A percentile compares a stretch with the other conserved stretches of the same genome.
These are phyloP conservation scores for Drosophila pallidifrons DNA, from an alignment of 1,140 invertebrate species.

Conservation along the genomic window DNA sequence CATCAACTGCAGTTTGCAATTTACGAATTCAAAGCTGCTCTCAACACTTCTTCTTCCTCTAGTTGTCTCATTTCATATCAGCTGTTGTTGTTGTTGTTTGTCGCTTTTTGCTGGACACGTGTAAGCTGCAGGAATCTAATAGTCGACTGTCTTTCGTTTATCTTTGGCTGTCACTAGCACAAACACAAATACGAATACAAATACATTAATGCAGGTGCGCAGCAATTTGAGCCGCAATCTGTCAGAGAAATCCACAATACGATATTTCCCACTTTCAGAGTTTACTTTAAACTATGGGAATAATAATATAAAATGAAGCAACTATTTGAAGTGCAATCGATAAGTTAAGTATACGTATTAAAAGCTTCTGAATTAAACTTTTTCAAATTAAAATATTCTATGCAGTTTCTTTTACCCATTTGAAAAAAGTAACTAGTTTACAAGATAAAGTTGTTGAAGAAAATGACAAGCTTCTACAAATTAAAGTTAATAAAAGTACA, in stretches of 20 bases:
- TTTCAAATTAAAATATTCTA: too few species aligned
- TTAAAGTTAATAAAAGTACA: too few species aligned
- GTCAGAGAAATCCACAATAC: neutral
- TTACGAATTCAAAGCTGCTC: constrained; percentile 10
- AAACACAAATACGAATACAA: neutral
- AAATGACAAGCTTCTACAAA: too few species aligned
- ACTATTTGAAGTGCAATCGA: too few species aligned
- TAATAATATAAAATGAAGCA: too few species aligned
- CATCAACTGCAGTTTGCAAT: constrained; percentile 32
- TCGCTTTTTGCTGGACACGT: constrained; percentile 29
- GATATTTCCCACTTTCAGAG: neutral
- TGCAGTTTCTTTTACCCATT: too few species aligned
- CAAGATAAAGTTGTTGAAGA: too few species aligned
- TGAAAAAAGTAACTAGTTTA: too few species aligned
- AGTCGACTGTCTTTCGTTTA: neutral
- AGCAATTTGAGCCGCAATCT: constrained; percentile 3
- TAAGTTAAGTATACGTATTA: too few species aligned
- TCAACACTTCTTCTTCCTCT: neutral
- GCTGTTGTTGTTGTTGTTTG: constrained; percentile 4
- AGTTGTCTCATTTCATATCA: neutral
- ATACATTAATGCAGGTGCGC: neutral
- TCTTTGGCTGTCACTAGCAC: constrained; percentile 23
- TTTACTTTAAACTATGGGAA: too few species aligned
- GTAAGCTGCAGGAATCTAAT: constrained; percentile 2
- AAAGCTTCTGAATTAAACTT: too few species aligned